Conservation (phyloP, 2,888 invertebrate species). For the Buathra laborator region DNA sequence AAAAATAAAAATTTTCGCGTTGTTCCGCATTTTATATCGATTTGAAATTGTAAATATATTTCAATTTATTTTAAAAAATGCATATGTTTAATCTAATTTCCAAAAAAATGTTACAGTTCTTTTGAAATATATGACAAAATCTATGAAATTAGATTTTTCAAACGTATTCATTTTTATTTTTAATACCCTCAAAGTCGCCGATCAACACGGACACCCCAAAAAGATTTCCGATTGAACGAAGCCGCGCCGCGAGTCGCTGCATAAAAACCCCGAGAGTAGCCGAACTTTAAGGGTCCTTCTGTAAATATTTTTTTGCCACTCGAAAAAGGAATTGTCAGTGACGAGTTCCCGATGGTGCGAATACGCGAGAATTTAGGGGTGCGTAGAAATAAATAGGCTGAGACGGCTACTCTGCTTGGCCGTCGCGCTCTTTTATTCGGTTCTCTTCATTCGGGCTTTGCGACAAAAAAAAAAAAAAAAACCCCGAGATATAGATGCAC, state of each 20-base stretch:
- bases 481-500: conserved; percentile 9
- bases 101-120: too few species aligned
- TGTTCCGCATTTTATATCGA: too few species aligned
- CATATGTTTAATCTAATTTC: neutral
- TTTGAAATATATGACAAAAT: too few species aligned
- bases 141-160: neutral
- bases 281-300: conserved; percentile 51
- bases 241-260: neutral
- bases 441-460: conserved; percentile 8
- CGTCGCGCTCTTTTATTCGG: conserved; percentile 43
- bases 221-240: conserved; percentile 39
- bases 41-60: too few species aligned
- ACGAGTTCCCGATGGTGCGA: neutral
- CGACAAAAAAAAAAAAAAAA: conserved; percentile 26
- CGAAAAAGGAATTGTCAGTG: conserved; percentile 42
- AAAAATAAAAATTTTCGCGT: too few species aligned
- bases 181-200: neutral
- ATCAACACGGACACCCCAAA: neutral
- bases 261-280: conserved; percentile 27
- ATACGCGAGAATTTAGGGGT: neutral
- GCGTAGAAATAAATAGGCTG: conserved; percentile 51
- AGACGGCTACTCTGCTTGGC: conserved; percentile 35
- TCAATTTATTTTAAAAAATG: neutral
- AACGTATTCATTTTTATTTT: conserved; percentile 20
- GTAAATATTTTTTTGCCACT: conserved; percentile 65